These are phyloP conservation scores for Myotis vivesi DNA, from an alignment of 2,797 vertebrate genomes.

Conservation along the genomic window DNA sequence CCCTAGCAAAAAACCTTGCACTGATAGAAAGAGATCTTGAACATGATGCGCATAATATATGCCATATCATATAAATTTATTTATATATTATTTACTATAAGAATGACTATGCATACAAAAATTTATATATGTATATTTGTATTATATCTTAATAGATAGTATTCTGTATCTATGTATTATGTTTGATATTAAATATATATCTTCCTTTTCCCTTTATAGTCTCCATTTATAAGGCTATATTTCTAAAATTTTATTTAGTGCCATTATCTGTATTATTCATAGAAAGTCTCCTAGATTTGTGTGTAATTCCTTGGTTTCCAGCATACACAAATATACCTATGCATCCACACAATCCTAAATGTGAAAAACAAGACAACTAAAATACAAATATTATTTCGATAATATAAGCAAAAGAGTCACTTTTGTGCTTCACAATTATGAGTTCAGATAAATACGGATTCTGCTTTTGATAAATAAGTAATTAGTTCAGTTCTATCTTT, in stretches of 20 bases:
- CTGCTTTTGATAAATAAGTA: neutral
- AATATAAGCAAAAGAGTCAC: neutral
- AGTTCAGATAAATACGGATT: neutral
- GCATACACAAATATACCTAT: accelerated
- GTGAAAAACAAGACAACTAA: neutral
- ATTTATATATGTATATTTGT: neutral
- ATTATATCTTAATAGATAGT: neutral
- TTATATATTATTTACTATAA: neutral
- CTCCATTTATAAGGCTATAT: neutral
- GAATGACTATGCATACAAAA: neutral
- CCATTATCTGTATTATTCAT: neutral
- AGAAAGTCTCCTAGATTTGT: neutral
- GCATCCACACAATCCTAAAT: neutral
- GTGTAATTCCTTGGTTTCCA: neutral
- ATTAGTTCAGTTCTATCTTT: neutral
- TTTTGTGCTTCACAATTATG: neutral
- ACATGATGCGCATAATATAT: neutral
- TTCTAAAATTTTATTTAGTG: neutral
- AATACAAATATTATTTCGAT: neutral
- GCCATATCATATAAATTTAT: neutral
- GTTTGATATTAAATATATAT: neutral
- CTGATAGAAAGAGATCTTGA: neutral
- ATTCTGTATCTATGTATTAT: neutral
- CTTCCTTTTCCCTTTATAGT: neutral
- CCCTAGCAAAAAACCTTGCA: neutral